phyloP scores from a whole-genome alignment of 2,888 invertebrate genomes.

The Malthinus flaveolus region DNA sequence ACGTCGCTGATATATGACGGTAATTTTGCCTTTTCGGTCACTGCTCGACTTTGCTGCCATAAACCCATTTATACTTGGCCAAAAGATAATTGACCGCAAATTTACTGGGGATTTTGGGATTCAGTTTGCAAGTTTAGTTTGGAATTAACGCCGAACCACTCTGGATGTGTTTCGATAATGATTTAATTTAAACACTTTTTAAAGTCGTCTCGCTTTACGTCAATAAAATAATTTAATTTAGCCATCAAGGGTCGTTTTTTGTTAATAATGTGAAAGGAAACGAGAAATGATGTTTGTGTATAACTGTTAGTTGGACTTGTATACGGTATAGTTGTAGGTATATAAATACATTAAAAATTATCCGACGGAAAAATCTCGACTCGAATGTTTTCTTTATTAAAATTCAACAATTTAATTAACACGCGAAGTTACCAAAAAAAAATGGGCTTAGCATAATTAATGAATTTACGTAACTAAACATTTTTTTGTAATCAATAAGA shows the following conservation, averaged over 20 bases:
- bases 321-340: neutral
- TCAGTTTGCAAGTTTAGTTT: conserved; percentile 46
- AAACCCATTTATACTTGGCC: conserved; percentile 55
- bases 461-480: too few species aligned
- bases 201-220: too few species aligned
- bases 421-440: too few species aligned
- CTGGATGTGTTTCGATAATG: conserved; percentile 27
- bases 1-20: conserved; percentile 48
- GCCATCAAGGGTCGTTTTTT: too few species aligned
- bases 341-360: neutral
- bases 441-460: too few species aligned
- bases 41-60: conserved; percentile 51
- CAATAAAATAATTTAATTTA: too few species aligned
- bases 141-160: conserved; percentile 40
- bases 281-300: too few species aligned
- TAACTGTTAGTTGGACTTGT: too few species aligned
- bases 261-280: too few species aligned
- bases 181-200: conserved; percentile 16
- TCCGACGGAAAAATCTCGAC: conserved; percentile 2
- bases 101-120: conserved; percentile 53
- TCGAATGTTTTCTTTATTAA: too few species aligned
- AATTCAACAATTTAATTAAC: too few species aligned
- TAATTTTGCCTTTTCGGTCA: conserved; percentile 51
- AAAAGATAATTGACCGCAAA: conserved; percentile 56
- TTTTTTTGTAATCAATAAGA: too few species aligned